Conservation (phyloP, 1,140 invertebrate genomes). For the Wiebesia pumilae region DNA sequence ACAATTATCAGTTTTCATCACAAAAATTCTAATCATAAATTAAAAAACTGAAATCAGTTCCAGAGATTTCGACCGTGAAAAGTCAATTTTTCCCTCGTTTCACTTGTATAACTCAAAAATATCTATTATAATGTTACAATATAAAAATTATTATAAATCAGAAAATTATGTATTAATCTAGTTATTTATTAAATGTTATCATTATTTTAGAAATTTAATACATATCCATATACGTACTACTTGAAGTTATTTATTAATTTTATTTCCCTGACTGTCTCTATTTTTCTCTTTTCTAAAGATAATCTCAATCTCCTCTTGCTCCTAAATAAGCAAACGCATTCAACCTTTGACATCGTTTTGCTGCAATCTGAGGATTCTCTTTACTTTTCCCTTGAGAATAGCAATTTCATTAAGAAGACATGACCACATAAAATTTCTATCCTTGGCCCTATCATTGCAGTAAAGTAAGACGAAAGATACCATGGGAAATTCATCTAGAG, state of each 20-base stretch:
- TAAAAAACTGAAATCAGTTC: no score
- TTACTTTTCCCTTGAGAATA: background rate
- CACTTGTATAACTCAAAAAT: no score
- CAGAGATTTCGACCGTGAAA: no score
- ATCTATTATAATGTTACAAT: no score
- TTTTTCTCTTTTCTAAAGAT: background rate
- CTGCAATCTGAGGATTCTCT: background rate
- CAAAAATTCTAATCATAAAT: no score
- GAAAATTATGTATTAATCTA: background rate
- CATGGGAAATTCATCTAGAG: background rate
- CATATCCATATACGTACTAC: background rate
- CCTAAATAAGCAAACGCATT: background rate
- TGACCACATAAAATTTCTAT: constrained; percentile 13
- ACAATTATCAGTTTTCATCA: background rate
- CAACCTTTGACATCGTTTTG: background rate
- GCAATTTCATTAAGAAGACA: constrained; percentile 18
- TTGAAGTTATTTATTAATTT: background rate
- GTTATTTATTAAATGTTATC: background rate
- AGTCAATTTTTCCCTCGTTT: no score
- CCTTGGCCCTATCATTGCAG: background rate
- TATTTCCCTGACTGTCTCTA: background rate
- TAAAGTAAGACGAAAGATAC: background rate
- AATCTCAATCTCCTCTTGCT: background rate
- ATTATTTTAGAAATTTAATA: background rate
- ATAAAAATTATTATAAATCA: no score